Evolutionary conservation across 2,888 invertebrate genomes (phyloP).

Genomic region (Troglohyphantes excavatus): DNA sequence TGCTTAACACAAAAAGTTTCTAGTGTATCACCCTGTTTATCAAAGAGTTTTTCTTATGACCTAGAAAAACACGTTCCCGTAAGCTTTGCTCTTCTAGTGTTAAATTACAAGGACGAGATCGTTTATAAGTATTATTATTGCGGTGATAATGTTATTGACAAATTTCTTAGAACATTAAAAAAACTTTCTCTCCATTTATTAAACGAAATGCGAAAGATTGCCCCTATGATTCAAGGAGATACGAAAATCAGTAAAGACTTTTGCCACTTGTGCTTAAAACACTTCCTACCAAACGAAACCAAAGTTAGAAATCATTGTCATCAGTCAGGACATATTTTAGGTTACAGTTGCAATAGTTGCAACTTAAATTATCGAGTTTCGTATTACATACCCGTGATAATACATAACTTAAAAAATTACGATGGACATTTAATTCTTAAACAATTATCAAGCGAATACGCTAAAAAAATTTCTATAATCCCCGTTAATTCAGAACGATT

Average conservation of each 20-base stretch:
- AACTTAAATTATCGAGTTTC: background rate
- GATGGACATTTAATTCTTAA: slow-evolving; percentile 7
- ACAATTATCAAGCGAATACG: background rate
- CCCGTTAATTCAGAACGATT: slow-evolving; percentile 9
- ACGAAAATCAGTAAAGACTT: background rate
- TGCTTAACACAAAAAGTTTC: background rate
- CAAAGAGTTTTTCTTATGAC: background rate
- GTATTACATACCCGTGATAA: slow-evolving; percentile 11
- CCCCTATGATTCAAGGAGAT: background rate
- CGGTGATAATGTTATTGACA: background rate
- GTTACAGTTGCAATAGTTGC: background rate
- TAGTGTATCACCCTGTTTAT: too few species aligned
- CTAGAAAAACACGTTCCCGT: background rate
- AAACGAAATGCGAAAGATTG: background rate
- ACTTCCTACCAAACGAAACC: background rate
- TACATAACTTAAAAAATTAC: slow-evolving; percentile 10
- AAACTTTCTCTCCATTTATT: background rate
- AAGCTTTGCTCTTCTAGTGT: slow-evolving; percentile 1
- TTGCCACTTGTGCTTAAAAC: slow-evolving; percentile 15
- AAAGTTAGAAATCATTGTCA: background rate
- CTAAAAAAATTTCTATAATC: slow-evolving; percentile 1
- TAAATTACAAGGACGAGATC: background rate
- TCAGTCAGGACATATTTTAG: background rate
- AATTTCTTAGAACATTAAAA: background rate
- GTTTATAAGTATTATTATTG: slow-evolving; percentile 12